Base-by-base conservation (phyloP, 53 echinoderm and acorn worm species). In the Pentamera pediparva region DNA sequence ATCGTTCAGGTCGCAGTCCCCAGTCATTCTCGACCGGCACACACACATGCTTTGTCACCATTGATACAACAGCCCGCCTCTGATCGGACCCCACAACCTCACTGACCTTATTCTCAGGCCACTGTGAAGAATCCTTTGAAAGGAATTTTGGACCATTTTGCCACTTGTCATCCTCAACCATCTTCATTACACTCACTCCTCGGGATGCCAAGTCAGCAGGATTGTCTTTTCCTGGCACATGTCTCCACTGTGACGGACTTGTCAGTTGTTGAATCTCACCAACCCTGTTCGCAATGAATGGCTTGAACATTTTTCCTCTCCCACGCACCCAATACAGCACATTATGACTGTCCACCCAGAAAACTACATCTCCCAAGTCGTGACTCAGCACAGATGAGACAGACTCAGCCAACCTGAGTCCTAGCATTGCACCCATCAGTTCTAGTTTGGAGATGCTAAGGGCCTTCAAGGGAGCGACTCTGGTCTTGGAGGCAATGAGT, bases 121-220 rank as follows among this genome's bases (percentile, higher is more conserved):
- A 62, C 34, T 37, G 0, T 1, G 12, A 17, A 18, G 37, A 17
- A 62, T 19, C 62, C 34, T 28, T 37, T 17, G 4, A 35, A 15
- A 62, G 37, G n/a, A 62, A 62, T 28, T 62, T 35, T 1, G 34
- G 62, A 18, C 62, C 36, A 62, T 12, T 35, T 13, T 24, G 30
- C 62, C 62, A 62, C n/a, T 6, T 62, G 13, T 62, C 27, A 25
- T 57, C 27, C 27, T 57, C 58, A 31, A 75, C 22, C 61, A 85
- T 41, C 8, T 85, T 52, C 30, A 61, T 28, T 3, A 53, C 85
- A 3, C 15, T 55, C 29, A 65, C 62, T 4, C 80, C 75, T 11
- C 80, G 36, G 2, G 79, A 79, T n/a, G 85, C 79, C 43, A 72
- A 52, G 52, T 85, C 85, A 20, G 79, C 85, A 8, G 79, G 85